Percentiles rank a stretch among this genome's conserved stretches.
Conservation (phyloP, 1,140 invertebrate genomes). For the Mamestra configurata region DNA sequence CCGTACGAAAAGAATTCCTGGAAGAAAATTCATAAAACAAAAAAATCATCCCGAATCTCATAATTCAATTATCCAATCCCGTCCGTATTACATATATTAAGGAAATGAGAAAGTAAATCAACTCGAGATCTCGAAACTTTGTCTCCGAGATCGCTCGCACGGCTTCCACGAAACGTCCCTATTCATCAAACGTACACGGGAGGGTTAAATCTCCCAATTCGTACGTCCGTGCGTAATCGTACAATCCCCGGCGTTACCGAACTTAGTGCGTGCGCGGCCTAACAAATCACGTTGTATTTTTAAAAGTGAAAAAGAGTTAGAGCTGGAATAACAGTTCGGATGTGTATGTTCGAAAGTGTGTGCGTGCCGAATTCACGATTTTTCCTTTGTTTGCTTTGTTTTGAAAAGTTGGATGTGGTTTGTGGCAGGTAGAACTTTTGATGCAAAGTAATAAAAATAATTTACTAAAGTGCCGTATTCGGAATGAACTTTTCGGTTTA, state of each 20-base stretch:
- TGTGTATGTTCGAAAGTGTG: slow-evolving; percentile 4
- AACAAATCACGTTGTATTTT: slow-evolving; percentile 42
- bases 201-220: slow-evolving; percentile 17
- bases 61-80: slow-evolving; percentile 37
- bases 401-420: background rate
- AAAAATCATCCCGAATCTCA: slow-evolving; percentile 16
- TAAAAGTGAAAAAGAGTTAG: slow-evolving; percentile 48
- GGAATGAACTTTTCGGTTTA: background rate
- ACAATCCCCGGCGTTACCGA: slow-evolving; percentile 8
- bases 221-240: slow-evolving; percentile 32
- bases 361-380: slow-evolving; percentile 1
- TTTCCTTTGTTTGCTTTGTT: slow-evolving; percentile 3
- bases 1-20: too few relatives aligned
- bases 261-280: slow-evolving; percentile 48
- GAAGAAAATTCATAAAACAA: background rate
- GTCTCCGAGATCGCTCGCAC: slow-evolving; percentile 37
- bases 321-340: slow-evolving; percentile 3
- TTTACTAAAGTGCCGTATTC: background rate
- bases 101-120: slow-evolving; percentile 51
- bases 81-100: slow-evolving; percentile 3
- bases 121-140: slow-evolving; percentile 41
- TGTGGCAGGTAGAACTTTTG: background rate
- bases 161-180: slow-evolving; percentile 48
- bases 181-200: slow-evolving; percentile 18
- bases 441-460: background rate